phyloP scores from a whole-genome alignment of 2,113 vertebrate genomes.

The Hylia prasina region DNA sequence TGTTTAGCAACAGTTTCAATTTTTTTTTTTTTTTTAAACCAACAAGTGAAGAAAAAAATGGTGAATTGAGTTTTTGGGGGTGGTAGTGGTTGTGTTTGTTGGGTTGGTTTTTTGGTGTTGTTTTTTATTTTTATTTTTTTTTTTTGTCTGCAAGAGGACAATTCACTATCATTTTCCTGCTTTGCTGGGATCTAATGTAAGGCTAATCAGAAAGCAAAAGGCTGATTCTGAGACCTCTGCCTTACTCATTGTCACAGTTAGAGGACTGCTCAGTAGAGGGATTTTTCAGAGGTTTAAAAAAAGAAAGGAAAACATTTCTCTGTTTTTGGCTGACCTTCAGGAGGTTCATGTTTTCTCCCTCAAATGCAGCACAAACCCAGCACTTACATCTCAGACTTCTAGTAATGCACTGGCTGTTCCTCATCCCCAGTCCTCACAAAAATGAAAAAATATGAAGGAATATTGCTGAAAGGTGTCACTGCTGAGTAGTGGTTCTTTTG shows the following conservation, averaged over 20 bases:
- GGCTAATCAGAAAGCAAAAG: not conserved
- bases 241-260: not conserved
- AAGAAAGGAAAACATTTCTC: not conserved
- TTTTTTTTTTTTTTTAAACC: not conserved
- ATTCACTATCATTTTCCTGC: not conserved
- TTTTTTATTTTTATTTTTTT: not conserved
- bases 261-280: not conserved
- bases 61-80: accelerated
- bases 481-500: not conserved
- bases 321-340: not conserved
- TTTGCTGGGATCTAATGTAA: not conserved
- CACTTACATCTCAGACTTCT: not conserved
- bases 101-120: too few relatives aligned
- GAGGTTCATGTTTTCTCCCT: not conserved
- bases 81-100: accelerated
- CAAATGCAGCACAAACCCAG: not conserved
- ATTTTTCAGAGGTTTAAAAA: not conserved
- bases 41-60: not conserved
- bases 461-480: not conserved
- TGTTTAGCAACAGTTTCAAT: not conserved
- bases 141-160: not conserved
- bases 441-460: not conserved
- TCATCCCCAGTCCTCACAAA: not conserved
- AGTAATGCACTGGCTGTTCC: not conserved
- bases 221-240: not conserved